Evolutionary conservation across 2,888 invertebrate species (phyloP), one percentile per base, ranked within the genome.

Genomic region (Ceraclea dissimilis): DNA sequence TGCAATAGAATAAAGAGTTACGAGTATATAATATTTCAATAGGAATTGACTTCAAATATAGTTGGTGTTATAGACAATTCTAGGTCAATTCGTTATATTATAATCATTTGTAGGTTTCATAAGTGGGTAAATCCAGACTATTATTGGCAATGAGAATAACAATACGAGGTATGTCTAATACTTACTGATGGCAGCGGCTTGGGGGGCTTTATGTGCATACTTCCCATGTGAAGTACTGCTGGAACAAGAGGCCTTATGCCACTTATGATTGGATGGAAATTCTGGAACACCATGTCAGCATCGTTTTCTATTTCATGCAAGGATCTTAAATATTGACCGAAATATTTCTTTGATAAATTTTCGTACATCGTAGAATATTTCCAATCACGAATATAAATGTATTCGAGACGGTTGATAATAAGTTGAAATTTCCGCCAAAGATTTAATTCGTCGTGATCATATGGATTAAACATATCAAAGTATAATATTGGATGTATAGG

Each of bases 401-500:
- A 78, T 63, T 59, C 75, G 70, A 39, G 13, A 8, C 39, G 39
- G 4, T n/a, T n/a, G 2, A n/a, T n/a, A 4, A 46, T 8, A 17
- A 52, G 19, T n/a, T 53, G 31, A 19, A 67, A 51, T 51, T 69
- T 60, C 60, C 73, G 70, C 31, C 73, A 74, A 34, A 72, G 66
- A 16, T 68, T 75, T 57, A 78, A 63, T 59, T 75, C 70, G 50
- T 71, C 68, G 56, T 70, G 70, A 6, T 17, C 46, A 59, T 72
- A 71, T 2, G 77, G 66, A 44, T 75, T 67, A 59, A 78, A 72
- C 1, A 75, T 70, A 63, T 79, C 79, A 20, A 78, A 77, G 65
- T 78, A 80, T 17, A 75, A 63, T 11, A 74, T 65, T 0, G 80
- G 79, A 67, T 81, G 77, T 2, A 70, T 71, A 0, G 80, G 76